Base-by-base conservation (phyloP, 1,140 invertebrate genomes). In the Papilio machaon region DNA sequence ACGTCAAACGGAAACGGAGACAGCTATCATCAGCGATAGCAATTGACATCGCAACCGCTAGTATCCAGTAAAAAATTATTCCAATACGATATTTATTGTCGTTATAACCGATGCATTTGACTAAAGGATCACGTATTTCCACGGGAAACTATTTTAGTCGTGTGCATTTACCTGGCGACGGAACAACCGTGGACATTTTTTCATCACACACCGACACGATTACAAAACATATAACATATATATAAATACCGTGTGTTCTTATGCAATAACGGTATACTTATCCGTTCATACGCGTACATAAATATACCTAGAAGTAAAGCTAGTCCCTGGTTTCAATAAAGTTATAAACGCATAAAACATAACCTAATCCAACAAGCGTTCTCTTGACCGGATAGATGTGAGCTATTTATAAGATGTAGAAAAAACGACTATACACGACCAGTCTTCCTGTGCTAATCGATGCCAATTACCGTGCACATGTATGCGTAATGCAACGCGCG, bases 401-500 rank as follows among this genome's bases (percentile, higher is more conserved):
- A 58, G 86, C 89, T 90, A 91, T 85, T 88, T 87, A 88, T 87
- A 89, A 87, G 86, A 86, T 85, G 86, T 82, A 85, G 85, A 88
- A 90, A 91, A 90, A 87, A 84, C 43, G 58, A 67, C 83, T 85
- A 87, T 86, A 89, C 83, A 85, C 85, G 86, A 90, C 90, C 87
- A 90, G 88, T 89, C 90, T 92, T 92, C 91, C 91, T 90, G 91
- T 91, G 91, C 89, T 93, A 93, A 93, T 93, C 90, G 91, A 87
- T 88, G 88, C 87, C 91, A 91, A 91, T 91, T 92, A 91, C 88
- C 80, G 79, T 82, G 84, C 82, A 84, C 84, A 81, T 80, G 86
- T 82, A 83, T 79, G 82, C 77, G 76, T 77, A 77, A 70, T 77
- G 9, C 15, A 64, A 1, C 11, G 67, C 58, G 80, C 52, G 81